Evolutionary conservation across 2,888 invertebrate species (phyloP).

Genomic region (Alloscopus bannaensis): DNA sequence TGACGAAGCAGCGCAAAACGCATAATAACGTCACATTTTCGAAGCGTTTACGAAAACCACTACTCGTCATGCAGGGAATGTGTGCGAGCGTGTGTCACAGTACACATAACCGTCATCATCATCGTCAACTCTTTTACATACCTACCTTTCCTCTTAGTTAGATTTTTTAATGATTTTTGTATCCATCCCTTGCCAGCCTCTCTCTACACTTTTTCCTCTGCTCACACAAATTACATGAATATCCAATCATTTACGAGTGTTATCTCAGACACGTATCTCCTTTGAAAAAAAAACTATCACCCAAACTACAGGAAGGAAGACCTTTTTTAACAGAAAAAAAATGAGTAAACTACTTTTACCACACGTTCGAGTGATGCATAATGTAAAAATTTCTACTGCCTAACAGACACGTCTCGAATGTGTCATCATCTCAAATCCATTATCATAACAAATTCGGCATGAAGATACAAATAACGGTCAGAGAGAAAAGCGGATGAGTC

Average conservation of each 20-base stretch:
- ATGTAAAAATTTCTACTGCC: constrained; percentile 32
- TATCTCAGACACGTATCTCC: background rate
- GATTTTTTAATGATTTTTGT: constrained; percentile 11
- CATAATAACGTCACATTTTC: no score
- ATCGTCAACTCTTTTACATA: background rate
- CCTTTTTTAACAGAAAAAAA: constrained; percentile 5
- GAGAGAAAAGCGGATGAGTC: constrained; percentile 9
- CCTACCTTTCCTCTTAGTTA: constrained; percentile 4
- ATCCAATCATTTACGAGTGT: background rate
- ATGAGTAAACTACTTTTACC: background rate
- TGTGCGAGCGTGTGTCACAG: no score
- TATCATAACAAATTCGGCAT: background rate
- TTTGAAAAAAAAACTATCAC: background rate
- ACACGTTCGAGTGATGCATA: constrained; percentile 1
- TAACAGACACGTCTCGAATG: constrained; percentile 10
- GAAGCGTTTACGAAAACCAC: no score
- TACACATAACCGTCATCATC: background rate
- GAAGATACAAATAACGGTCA: background rate
- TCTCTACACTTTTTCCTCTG: no score
- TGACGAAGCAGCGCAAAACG: no score
- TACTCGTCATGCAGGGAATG: no score
- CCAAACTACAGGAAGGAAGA: constrained; percentile 28
- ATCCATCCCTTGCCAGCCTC: background rate
- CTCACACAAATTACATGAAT: no score
- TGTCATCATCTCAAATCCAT: background rate